A percentile compares a stretch with the other conserved stretches of the same genome.
Evolutionary conservation across 2,888 invertebrate species (phyloP).

Genomic region (Tipula unca): DNA sequence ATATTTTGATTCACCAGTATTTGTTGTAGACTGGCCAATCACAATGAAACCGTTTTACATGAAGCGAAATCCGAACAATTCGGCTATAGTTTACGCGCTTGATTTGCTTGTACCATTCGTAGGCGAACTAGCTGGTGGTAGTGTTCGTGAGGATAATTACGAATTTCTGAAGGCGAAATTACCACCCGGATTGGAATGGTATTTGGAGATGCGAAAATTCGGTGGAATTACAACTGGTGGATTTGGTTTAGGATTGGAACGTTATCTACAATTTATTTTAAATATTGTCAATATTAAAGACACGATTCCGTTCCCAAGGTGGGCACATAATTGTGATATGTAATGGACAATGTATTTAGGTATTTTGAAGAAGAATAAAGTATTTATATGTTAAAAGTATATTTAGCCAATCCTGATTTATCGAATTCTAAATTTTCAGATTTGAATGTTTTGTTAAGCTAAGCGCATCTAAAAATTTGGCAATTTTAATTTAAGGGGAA

Average conservation of each 20-base stretch:
- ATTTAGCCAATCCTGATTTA: no score
- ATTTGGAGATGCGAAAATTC: slow-evolving; percentile 77
- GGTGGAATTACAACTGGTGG: slow-evolving; percentile 89
- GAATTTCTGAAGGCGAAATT: slow-evolving; percentile 53
- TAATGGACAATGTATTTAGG: slow-evolving; percentile 34
- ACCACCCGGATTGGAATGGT: slow-evolving; percentile 68
- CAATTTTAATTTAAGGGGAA: no score
- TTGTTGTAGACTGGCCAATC: slow-evolving; percentile 84
- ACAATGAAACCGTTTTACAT: slow-evolving; percentile 93
- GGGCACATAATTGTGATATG: slow-evolving; percentile 79
- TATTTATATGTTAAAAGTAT: background rate
- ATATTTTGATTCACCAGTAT: slow-evolving; percentile 68
- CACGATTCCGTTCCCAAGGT: slow-evolving; percentile 87
- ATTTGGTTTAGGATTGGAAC: slow-evolving; percentile 93
- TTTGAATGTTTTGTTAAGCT: no score
- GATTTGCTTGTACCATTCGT: slow-evolving; percentile 83
- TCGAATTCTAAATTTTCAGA: no score
- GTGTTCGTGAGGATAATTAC: slow-evolving; percentile 77
- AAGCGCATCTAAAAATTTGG: no score
- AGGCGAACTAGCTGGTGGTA: slow-evolving; percentile 93
- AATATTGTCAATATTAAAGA: slow-evolving; percentile 87
- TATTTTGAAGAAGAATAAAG: background rate
- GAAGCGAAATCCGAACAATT: slow-evolving; percentile 54
- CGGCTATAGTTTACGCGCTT: slow-evolving; percentile 63
- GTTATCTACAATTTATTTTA: slow-evolving; percentile 75